Evolutionary conservation across 2,113 vertebrate genomes (phyloP).

Genomic region (Rattus norvegicus): GRCr8 NC_086019.1:36121001-36121500

Average conservation of each 20-base stretch:
- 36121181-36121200: slow-evolving; percentile 85
- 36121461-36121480: slow-evolving; percentile 98
- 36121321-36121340: slow-evolving; percentile 63
- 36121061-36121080: slow-evolving; percentile 80
- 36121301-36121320: slow-evolving; percentile 83
- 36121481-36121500: slow-evolving; percentile 98
- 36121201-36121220: slow-evolving; percentile 83
- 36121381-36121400: slow-evolving; percentile 98
- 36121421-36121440: slow-evolving; percentile 99
- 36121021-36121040: slow-evolving; percentile 73
- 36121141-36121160: slow-evolving; percentile 54
- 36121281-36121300: slow-evolving; percentile 83
- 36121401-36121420: slow-evolving; percentile 98
- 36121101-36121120: slow-evolving; percentile 85
- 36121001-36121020: slow-evolving; percentile 84
- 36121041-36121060: slow-evolving; percentile 84
- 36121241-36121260: slow-evolving; percentile 83
- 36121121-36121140: slow-evolving; percentile 68
- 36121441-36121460: slow-evolving; percentile 98
- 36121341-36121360: slow-evolving; percentile 87
- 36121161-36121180: slow-evolving; percentile 74
- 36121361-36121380: slow-evolving; percentile 98
- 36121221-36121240: slow-evolving; percentile 85
- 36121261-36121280: slow-evolving; percentile 81
- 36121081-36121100: slow-evolving; percentile 84